phyloP scores from a whole-genome alignment of 2,888 invertebrate genomes.

The Trichopria drosophilae region DNA sequence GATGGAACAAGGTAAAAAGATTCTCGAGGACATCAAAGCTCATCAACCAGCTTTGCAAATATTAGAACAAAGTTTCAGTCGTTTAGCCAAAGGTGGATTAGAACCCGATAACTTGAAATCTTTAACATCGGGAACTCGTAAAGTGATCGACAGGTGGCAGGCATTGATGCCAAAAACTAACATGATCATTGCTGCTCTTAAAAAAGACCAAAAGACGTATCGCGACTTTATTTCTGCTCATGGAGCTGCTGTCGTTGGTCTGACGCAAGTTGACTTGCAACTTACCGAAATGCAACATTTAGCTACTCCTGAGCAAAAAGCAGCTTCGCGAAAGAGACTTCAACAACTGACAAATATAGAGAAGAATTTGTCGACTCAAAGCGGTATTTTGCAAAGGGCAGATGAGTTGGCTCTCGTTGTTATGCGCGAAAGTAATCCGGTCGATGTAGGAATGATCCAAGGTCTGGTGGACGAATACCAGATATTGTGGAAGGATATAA shows the following conservation, averaged over 20 bases:
- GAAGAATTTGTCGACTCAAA: conserved; percentile 62
- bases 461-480: conserved; percentile 70
- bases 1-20: conserved; percentile 62
- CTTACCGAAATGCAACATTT: conserved; percentile 72
- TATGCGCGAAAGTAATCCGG: conserved; percentile 63
- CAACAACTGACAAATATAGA: conserved; percentile 63
- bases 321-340: conserved; percentile 57
- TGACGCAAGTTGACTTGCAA: conserved; percentile 73
- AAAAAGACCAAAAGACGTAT: conserved; percentile 65
- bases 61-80: conserved; percentile 71
- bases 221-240: conserved; percentile 74
- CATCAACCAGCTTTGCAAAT: conserved; percentile 64
- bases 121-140: conserved; percentile 65
- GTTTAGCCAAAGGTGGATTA: conserved; percentile 69
- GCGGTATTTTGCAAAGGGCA: conserved; percentile 62
- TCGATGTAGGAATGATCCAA: conserved; percentile 64
- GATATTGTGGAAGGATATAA: conserved; percentile 66
- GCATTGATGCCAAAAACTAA: conserved; percentile 65
- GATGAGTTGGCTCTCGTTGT: conserved; percentile 66
- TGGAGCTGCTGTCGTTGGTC: conserved; percentile 69
- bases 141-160: conserved; percentile 68
- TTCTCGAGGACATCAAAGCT: conserved; percentile 63
- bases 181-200: conserved; percentile 64
- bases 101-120: conserved; percentile 71
- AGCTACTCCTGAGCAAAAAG: conserved; percentile 58